These are phyloP conservation scores for Drosophila borealis DNA, from an alignment of 2,888 invertebrate genomes.

Conservation along the genomic window DNA sequence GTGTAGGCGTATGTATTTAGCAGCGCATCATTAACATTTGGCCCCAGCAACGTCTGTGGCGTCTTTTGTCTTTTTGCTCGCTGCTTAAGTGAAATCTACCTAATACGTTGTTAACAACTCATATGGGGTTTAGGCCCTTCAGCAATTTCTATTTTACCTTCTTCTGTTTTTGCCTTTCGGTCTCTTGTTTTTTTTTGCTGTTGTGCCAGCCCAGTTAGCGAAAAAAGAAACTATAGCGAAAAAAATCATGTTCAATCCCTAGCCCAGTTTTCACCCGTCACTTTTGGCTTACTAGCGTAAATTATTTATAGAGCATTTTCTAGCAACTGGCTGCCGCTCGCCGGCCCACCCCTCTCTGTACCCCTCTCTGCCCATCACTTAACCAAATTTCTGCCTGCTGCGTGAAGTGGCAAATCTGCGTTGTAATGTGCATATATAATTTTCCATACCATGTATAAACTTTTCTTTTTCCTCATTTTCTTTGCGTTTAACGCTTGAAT, in stretches of 20 bases:
- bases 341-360: background rate
- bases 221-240: conserved; percentile 53
- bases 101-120: conserved; percentile 80
- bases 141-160: conserved; percentile 29
- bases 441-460: conserved; percentile 51
- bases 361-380: background rate
- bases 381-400: conserved; percentile 48
- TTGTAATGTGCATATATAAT: conserved; percentile 80
- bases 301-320: conserved; percentile 64
- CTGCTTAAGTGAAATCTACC: conserved; percentile 76
- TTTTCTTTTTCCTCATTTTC: conserved; percentile 27
- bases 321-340: conserved; percentile 2
- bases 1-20: conserved; percentile 32
- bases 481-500: conserved; percentile 64
- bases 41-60: conserved; percentile 43
- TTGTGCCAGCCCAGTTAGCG: too few species aligned
- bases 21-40: conserved; percentile 61
- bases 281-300: conserved; percentile 54
- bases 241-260: conserved; percentile 33
- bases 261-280: conserved; percentile 56
- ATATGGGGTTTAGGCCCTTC: conserved; percentile 54
- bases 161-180: background rate
- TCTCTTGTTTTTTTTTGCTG: conserved; percentile 4
- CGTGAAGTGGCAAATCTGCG: conserved; percentile 77
- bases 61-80: conserved; percentile 48